Conservation (phyloP, 1,140 invertebrate genomes). For the Drosophila prosaltans region DNA sequence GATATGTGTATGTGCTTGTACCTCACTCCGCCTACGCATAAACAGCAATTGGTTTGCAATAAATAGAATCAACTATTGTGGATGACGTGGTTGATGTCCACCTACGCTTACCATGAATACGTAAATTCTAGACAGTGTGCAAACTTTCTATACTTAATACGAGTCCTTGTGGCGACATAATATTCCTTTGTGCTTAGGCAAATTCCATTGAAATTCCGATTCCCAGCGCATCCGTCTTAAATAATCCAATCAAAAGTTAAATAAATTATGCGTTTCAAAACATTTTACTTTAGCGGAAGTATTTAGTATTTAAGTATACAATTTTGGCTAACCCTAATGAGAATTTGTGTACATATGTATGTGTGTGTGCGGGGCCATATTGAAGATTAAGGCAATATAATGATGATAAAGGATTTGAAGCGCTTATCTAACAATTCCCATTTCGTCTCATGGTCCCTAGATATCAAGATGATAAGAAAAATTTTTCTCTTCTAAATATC, state of each 20-base stretch:
- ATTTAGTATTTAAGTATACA: too few species aligned
- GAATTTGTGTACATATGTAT: too few species aligned
- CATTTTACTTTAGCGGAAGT: too few species aligned
- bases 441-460: too few species aligned
- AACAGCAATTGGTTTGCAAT: constrained; percentile 10
- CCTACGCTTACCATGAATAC: not conserved
- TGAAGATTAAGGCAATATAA: not conserved
- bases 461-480: not conserved
- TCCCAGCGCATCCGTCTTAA: too few species aligned
- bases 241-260: too few species aligned
- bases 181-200: too few species aligned
- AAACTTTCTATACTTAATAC: not conserved
- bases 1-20: not conserved
- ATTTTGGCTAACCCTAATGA: too few species aligned
- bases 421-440: not conserved
- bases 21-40: constrained; percentile 7
- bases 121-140: not conserved
- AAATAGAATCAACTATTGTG: constrained; percentile 8
- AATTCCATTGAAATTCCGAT: too few species aligned
- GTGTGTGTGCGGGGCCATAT: too few species aligned
- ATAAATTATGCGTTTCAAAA: too few species aligned
- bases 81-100: constrained; percentile 4
- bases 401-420: not conserved
- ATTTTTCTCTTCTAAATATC: not conserved
- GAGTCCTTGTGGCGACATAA: not conserved